These are phyloP conservation scores for Gymnarchus niloticus DNA, from an alignment of 2,113 vertebrate genomes.

Conservation along the genomic window DNA sequence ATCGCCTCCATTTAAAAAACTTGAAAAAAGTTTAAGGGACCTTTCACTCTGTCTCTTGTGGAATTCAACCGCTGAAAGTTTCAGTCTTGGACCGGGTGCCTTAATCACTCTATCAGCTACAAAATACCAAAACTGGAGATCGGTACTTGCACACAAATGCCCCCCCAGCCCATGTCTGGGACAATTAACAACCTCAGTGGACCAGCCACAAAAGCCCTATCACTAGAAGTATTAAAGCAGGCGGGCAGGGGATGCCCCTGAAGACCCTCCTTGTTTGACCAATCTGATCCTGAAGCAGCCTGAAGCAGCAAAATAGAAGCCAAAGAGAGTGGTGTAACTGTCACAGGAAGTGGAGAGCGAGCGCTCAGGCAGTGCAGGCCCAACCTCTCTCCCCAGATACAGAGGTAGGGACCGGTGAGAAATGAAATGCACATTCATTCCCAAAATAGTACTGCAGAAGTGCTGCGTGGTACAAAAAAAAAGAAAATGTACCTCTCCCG, in stretches of 20 bases:
- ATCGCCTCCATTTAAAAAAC: no score
- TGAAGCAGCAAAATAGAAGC: background rate
- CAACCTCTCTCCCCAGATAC: background rate
- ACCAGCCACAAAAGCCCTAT: background rate
- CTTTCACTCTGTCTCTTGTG: no score
- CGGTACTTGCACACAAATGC: no score
- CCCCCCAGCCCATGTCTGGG: no score
- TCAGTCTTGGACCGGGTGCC: no score
- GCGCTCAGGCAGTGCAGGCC: background rate
- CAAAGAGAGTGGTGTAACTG: background rate
- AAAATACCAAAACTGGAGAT: no score
- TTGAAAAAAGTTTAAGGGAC: no score
- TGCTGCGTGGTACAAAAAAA: background rate
- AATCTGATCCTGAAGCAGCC: background rate
- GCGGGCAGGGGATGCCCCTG: background rate
- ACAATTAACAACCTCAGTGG: no score
- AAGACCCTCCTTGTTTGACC: no score
- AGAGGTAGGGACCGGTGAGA: background rate
- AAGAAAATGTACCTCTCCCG: background rate
- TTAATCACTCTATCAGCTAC: no score
- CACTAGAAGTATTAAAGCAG: background rate
- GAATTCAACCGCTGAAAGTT: no score
- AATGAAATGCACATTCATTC: conserved; percentile 10
- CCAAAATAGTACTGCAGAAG: conserved; percentile 15
- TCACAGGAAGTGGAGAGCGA: background rate